phyloP scores from a whole-genome alignment of 2,113 vertebrate species.

The Nothobranchius kuhntae region DNA sequence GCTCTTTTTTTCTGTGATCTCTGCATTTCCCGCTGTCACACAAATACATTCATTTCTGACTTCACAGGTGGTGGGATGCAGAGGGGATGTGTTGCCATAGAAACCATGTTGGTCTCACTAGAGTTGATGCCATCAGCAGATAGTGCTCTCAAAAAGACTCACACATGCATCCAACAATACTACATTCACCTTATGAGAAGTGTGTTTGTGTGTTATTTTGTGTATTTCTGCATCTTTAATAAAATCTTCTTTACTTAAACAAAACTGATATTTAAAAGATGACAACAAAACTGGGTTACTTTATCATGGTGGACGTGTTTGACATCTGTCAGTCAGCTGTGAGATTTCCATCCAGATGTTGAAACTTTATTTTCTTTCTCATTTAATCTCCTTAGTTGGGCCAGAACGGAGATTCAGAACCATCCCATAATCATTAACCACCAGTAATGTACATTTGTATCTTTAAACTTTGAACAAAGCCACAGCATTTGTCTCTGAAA shows the following conservation, averaged over 20 bases:
- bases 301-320: too few relatives aligned
- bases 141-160: background rate
- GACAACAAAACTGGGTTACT: too few relatives aligned
- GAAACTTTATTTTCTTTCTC: too few relatives aligned
- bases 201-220: background rate
- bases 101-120: constrained; percentile 52
- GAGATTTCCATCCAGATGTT: too few relatives aligned
- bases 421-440: too few relatives aligned
- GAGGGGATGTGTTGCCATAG: constrained; percentile 75
- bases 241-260: background rate
- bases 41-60: constrained; percentile 67
- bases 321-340: too few relatives aligned
- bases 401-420: too few relatives aligned
- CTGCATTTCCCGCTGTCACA: constrained; percentile 22
- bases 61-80: constrained; percentile 79
- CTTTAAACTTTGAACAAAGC: too few relatives aligned
- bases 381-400: too few relatives aligned
- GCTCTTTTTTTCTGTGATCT: background rate
- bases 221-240: background rate
- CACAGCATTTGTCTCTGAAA: too few relatives aligned
- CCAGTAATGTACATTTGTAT: too few relatives aligned
- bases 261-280: background rate
- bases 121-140: constrained; percentile 30
- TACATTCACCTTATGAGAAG: constrained; percentile 18
- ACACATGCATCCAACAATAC: constrained; percentile 10